Percentiles rank a stretch among this genome's conserved stretches.
Conservation (phyloP, 1,140 invertebrate genomes). For the Lepidostoma basale region DNA sequence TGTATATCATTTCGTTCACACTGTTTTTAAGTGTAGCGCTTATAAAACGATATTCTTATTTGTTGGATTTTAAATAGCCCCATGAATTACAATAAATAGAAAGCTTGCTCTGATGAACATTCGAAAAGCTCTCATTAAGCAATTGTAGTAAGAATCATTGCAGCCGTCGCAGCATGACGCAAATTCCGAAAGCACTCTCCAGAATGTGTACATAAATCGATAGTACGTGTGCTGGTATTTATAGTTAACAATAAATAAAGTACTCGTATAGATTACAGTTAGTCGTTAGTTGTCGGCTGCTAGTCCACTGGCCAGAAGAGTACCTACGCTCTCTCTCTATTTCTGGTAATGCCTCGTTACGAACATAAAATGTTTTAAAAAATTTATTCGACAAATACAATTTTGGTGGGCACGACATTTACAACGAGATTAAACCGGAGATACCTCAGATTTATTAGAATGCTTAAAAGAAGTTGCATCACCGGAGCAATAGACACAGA, state of each 20-base stretch:
- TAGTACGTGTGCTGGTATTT: too few relatives aligned
- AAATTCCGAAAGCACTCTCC: background rate
- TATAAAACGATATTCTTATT: too few relatives aligned
- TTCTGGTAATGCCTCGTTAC: constrained; percentile 34
- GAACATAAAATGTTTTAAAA: constrained; percentile 43
- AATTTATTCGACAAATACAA: constrained; percentile 45
- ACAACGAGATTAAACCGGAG: constrained; percentile 40
- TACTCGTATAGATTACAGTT: constrained; percentile 19
- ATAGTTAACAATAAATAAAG: too few relatives aligned
- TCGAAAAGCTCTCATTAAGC: background rate
- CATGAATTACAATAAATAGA: too few relatives aligned
- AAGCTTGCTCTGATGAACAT: too few relatives aligned
- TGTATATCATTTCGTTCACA: too few relatives aligned
- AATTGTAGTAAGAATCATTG: background rate
- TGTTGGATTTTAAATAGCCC: too few relatives aligned
- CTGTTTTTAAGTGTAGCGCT: too few relatives aligned
- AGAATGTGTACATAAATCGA: background rate
- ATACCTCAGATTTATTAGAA: constrained; percentile 46
- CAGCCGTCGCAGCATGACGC: background rate
- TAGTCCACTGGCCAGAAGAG: too few relatives aligned
- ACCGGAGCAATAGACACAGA: constrained; percentile 39
- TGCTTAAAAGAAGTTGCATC: constrained; percentile 42
- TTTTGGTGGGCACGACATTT: constrained; percentile 46
- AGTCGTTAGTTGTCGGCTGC: background rate
- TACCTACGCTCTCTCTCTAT: constrained; percentile 19